These are phyloP conservation scores for Blennius ocellaris DNA, from an alignment of 2,113 vertebrate species.

Conservation along the genomic window DNA sequence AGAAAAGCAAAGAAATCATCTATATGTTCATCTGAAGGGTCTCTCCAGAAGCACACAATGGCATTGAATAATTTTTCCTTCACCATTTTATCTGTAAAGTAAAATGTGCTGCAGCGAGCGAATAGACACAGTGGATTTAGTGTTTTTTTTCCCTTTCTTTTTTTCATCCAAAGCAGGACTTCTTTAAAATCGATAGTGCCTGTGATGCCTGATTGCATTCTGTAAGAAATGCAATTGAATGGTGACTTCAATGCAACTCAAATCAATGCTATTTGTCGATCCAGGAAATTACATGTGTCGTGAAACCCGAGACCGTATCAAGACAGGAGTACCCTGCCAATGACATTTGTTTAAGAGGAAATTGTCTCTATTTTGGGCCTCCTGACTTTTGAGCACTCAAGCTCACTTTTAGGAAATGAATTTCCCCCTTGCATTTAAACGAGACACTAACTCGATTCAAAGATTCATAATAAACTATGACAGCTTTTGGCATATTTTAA, in stretches of 20 bases:
- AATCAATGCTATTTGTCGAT: slow-evolving; percentile 81
- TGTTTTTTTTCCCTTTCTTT: slow-evolving; percentile 9
- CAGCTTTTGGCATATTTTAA: slow-evolving; percentile 16
- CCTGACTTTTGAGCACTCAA: slow-evolving; percentile 8
- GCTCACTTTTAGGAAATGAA: slow-evolving; percentile 21
- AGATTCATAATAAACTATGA: slow-evolving; percentile 12
- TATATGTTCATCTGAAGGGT: background rate
- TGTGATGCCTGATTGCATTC: slow-evolving; percentile 79
- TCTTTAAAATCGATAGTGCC: slow-evolving; percentile 76
- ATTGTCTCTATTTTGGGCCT: slow-evolving; percentile 44
- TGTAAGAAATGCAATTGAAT: slow-evolving; percentile 78
- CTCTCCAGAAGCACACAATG: background rate
- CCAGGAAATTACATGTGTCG: slow-evolving; percentile 82
- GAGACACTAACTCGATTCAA: background rate
- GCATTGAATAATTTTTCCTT: background rate
- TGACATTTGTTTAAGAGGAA: slow-evolving; percentile 71
- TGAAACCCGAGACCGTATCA: slow-evolving; percentile 74
- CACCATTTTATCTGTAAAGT: slow-evolving; percentile 15
- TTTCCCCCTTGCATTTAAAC: slow-evolving; percentile 4
- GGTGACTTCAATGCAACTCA: slow-evolving; percentile 79
- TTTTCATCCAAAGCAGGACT: slow-evolving; percentile 57
- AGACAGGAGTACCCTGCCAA: slow-evolving; percentile 70
- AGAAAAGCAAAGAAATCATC: background rate
- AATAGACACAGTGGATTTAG: slow-evolving; percentile 37
- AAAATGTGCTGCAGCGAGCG: slow-evolving; percentile 1